Evolutionary conservation across 2,113 vertebrate species (phyloP), one percentile per base, ranked within the genome.

Genomic region (Sylvicapra grimmia): DNA sequence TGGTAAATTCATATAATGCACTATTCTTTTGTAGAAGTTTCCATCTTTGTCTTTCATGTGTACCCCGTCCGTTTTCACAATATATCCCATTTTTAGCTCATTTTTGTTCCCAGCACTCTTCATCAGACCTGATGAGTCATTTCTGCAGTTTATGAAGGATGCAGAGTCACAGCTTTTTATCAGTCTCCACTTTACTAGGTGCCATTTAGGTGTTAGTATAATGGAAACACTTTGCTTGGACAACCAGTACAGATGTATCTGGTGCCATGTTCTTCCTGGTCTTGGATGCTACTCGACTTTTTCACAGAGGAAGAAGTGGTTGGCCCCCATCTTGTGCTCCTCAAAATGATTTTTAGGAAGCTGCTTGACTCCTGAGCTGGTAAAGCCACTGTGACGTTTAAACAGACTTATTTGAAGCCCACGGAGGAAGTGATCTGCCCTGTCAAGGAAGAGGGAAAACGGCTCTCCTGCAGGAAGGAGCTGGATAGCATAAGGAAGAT

Each of bases 391-490:
- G 31, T n/a, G 63, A 79, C 96, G 89, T 47, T 94, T 90, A 89
- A 89, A 51, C 40, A 91, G 89, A 93, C 90, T 89, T 82, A 58
- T 58, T 89, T 90, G 92, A 54, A 25, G 54, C 49, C 47, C n/a
- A 93, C 49, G 16, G 54, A 96, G 80, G 94, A 90, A 94, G 84
- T 61, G 53, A 54, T 91, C 94, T 90, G 72, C 92, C 61, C 72
- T 93, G 84, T 97, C 75, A 90, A 51, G 84, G 40, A 29, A 77
- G 87, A 86, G 53, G 8, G 83, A 89, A 89, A 92, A 61, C 82
- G 91, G 79, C 86, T 96, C 97, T 97, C 94, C 61, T 79, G 25
- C 36, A 88, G 97, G 92, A 95, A 97, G 89, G 87, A 59, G 80
- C 94, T 65, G 58, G 96, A 92, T 92, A 75, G 80, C 84, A 96